Evolutionary conservation across 2,888 invertebrate species (phyloP).

Genomic region (Cephus sareptanus): DNA sequence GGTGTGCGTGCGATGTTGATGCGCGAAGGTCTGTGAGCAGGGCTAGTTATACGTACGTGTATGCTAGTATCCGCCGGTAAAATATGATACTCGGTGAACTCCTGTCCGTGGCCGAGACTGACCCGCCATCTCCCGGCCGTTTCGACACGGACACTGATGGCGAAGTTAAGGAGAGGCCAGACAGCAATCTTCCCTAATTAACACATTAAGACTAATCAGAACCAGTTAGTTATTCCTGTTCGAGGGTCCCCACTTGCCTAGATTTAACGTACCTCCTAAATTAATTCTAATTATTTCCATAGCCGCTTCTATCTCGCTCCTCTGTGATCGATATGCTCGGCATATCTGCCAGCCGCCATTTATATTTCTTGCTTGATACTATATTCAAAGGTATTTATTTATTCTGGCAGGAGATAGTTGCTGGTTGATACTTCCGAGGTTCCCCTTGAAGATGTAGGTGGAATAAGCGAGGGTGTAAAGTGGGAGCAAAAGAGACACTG

Average conservation of each 20-base stretch:
- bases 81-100: constrained; percentile 51
- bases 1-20: constrained; percentile 15
- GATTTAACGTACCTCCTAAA: constrained; percentile 62
- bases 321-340: not conserved
- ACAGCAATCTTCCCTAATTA: constrained; percentile 63
- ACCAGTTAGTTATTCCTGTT: constrained; percentile 58
- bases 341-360: not conserved
- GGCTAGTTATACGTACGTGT: constrained; percentile 25
- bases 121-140: constrained; percentile 38
- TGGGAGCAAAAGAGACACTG: not conserved
- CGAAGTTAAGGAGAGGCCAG: constrained; percentile 36
- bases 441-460: not conserved
- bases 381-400: not conserved
- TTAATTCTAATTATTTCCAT: constrained; percentile 63
- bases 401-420: not conserved
- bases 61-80: constrained; percentile 38
- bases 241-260: constrained; percentile 60
- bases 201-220: constrained; percentile 64
- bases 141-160: constrained; percentile 34
- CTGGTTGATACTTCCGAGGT: not conserved
- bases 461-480: not conserved
- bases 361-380: not conserved
- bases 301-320: constrained; percentile 16
- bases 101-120: constrained; percentile 30
- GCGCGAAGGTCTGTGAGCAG: constrained; percentile 29